Percentiles rank a stretch among this genome's conserved stretches.
Conservation (phyloP, 2,797 vertebrate species). For the Hypotaenidia okinawae region DNA sequence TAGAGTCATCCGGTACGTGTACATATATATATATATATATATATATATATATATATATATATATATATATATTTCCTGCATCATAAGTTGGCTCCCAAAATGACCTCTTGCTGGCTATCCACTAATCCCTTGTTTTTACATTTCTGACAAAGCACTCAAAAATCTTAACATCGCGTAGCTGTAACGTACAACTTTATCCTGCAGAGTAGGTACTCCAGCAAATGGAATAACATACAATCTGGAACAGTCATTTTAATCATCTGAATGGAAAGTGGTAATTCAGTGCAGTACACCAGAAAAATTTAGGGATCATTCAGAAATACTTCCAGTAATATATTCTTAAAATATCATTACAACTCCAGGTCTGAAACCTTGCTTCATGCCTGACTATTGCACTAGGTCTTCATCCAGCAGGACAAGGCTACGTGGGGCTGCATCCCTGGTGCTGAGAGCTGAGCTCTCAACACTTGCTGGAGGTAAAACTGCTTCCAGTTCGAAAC, state of each 20-base stretch:
- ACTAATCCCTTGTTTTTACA: conserved; percentile 32
- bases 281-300: neutral
- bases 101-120: conserved; percentile 18
- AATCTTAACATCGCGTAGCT: neutral
- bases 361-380: neutral
- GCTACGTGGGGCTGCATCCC: neutral
- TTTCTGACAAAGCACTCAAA: conserved; percentile 5
- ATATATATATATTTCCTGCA: conserved; percentile 1
- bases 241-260: conserved; percentile 49
- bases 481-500: neutral
- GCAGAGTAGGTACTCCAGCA: neutral
- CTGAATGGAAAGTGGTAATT: conserved; percentile 36
- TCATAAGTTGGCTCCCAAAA: conserved; percentile 20
- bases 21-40: neutral
- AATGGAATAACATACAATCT: conserved; percentile 38
- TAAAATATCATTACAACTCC: conserved; percentile 3
- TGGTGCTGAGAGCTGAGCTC: neutral
- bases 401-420: neutral
- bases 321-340: conserved; percentile 31
- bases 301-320: conserved; percentile 4
- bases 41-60: neutral
- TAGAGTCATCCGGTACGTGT: neutral
- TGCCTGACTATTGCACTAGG: neutral
- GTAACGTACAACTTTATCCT: neutral
- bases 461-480: neutral